Conservation (phyloP, 1,140 invertebrate species). For the Aphaenogaster rudis region DNA sequence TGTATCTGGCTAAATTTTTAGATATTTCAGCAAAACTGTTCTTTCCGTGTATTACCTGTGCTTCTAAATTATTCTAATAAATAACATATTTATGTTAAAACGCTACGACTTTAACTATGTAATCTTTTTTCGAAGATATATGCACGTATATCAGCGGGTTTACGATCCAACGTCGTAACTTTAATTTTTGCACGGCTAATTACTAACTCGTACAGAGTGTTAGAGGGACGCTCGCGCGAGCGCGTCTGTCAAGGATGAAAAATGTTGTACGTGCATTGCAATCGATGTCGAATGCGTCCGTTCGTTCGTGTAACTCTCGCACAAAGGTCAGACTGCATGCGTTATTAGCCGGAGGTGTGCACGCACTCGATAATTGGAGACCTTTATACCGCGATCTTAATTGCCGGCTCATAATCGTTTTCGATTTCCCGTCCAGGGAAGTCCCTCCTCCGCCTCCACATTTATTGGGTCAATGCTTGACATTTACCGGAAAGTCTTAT, state of each 20-base stretch:
- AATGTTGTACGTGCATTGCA: constrained; percentile 52
- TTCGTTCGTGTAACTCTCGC: constrained; percentile 30
- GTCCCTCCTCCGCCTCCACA: constrained; percentile 8
- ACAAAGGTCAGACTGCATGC: constrained; percentile 46
- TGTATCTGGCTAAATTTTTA: too few species aligned
- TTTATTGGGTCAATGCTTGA: constrained; percentile 20
- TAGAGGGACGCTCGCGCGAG: not conserved
- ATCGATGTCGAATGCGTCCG: constrained; percentile 37
- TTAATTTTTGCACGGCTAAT: not conserved
- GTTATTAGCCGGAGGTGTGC: constrained; percentile 44
- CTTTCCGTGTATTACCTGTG: too few species aligned
- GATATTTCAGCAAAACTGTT: too few species aligned
- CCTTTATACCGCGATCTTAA: constrained; percentile 14
- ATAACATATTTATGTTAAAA: not conserved
- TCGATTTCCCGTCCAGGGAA: constrained; percentile 2
- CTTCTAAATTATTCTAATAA: too few species aligned
- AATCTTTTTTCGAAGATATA: not conserved
- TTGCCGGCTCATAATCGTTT: constrained; percentile 24
- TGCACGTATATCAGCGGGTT: not conserved
- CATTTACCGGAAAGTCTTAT: constrained; percentile 6
- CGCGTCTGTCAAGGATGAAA: constrained; percentile 56
- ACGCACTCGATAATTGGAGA: constrained; percentile 38
- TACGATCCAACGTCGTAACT: not conserved
- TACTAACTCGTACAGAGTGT: not conserved
- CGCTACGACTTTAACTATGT: not conserved